Evolutionary conservation across 1,140 invertebrate species (phyloP).

Genomic region (Pseudomyrmex flavicornis): DNA sequence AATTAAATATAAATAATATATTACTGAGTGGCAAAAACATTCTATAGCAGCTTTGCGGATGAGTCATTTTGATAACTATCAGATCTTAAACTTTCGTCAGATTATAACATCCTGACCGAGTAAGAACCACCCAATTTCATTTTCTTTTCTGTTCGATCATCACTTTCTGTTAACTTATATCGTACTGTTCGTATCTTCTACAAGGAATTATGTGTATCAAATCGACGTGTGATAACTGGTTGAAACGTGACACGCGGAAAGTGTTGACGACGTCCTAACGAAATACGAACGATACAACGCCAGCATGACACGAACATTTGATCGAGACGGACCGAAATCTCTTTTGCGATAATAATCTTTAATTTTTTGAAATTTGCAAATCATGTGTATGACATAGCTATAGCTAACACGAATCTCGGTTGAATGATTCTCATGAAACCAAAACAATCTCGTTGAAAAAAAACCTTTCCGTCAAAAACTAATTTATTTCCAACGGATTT

Average conservation of each 20-base stretch:
- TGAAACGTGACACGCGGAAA: conserved; percentile 46
- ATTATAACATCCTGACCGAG: conserved; percentile 2
- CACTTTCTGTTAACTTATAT: conserved; percentile 27
- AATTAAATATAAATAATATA: background rate
- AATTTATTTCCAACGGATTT: conserved; percentile 16
- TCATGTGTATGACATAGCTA: conserved; percentile 28
- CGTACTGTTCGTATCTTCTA: conserved; percentile 27
- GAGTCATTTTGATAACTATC: conserved; percentile 14
- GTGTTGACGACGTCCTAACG: conserved; percentile 30
- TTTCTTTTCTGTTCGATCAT: conserved; percentile 40
- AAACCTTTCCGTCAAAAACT: background rate
- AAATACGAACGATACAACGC: conserved; percentile 15
- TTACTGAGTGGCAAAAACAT: background rate
- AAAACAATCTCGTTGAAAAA: too few relatives aligned
- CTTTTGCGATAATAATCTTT: conserved; percentile 7
- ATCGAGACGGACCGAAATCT: conserved; percentile 29
- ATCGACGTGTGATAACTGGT: conserved; percentile 46
- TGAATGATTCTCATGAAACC: background rate
- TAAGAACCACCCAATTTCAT: conserved; percentile 31
- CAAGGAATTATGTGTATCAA: conserved; percentile 23
- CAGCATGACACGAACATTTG: conserved; percentile 34
- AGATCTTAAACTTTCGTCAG: conserved; percentile 21
- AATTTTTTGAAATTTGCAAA: conserved; percentile 4
- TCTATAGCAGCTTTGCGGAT: background rate
- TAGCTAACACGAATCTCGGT: conserved; percentile 1